These are phyloP conservation scores for Erythrocebus patas DNA, from an alignment of 2,113 vertebrate species.

Conservation along the genomic window DNA sequence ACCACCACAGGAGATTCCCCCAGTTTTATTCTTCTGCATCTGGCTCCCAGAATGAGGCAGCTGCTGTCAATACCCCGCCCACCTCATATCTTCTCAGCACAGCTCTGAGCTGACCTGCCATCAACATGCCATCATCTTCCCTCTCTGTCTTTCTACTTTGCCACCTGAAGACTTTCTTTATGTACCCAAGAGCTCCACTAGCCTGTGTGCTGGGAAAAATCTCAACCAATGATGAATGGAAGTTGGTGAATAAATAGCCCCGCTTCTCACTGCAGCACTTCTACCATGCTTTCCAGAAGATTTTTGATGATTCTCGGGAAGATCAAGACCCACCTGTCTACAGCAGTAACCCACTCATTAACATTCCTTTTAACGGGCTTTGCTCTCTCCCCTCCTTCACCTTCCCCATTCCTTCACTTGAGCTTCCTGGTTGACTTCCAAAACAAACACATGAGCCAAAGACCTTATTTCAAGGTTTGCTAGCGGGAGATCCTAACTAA, in stretches of 20 bases:
- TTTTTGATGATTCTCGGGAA: background rate
- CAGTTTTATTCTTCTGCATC: background rate
- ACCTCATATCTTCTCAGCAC: fast-evolving
- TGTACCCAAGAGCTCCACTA: background rate
- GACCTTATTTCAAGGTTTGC: background rate
- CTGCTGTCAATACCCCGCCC: background rate
- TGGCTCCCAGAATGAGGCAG: background rate
- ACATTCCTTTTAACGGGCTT: background rate
- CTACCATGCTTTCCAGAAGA: background rate
- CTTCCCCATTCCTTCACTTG: background rate
- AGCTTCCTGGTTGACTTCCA: background rate
- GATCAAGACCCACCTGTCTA: background rate
- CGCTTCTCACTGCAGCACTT: background rate
- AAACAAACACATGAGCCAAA: background rate
- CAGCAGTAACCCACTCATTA: background rate
- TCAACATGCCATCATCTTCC: background rate
- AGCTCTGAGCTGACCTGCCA: background rate
- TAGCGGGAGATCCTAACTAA: background rate
- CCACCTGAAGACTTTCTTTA: background rate
- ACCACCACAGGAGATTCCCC: no score
- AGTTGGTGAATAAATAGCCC: background rate
- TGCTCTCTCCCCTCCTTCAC: background rate
- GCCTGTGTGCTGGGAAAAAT: background rate
- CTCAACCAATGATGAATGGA: background rate
- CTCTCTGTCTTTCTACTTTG: background rate